A percentile compares a stretch with the other conserved stretches of the same genome.
Evolutionary conservation across 2,113 vertebrate genomes (phyloP).

Genomic region (Strix aluco): DNA sequence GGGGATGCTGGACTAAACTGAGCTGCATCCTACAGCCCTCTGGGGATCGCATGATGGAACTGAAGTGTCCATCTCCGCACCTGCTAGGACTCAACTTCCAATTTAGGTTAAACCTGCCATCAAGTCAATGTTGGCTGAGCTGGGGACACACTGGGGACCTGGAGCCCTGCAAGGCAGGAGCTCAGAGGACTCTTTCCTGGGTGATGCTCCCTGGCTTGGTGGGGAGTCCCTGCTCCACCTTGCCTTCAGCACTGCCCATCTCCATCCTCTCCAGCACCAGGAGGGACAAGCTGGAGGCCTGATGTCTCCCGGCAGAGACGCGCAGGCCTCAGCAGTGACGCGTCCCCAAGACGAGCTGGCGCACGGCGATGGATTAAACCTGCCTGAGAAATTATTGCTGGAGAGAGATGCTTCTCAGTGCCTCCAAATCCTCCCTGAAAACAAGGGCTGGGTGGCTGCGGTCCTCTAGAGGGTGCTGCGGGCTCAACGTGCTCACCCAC

Average conservation of each 20-base stretch:
- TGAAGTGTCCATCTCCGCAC: accelerated
- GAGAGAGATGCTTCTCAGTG: accelerated
- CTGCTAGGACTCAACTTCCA: neutral
- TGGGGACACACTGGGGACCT: neutral
- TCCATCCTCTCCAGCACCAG: neutral
- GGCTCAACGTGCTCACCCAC: neutral
- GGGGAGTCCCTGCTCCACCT: neutral
- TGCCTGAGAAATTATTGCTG: accelerated
- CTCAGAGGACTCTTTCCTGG: neutral
- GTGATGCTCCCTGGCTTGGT: accelerated
- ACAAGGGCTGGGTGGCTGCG: neutral
- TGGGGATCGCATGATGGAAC: accelerated
- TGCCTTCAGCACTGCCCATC: neutral
- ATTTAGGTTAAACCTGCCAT: neutral
- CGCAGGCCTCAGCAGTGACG: neutral
- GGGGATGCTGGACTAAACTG: neutral
- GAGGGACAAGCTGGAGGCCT: neutral
- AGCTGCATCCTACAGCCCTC: neutral
- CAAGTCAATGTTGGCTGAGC: accelerated
- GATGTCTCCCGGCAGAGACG: accelerated
- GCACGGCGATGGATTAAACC: neutral
- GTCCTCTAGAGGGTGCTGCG: slow-evolving; percentile 73
- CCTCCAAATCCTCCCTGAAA: neutral
- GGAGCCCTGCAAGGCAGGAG: neutral
- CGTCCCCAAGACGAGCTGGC: neutral